Percentiles rank a stretch among this genome's conserved stretches.
Evolutionary conservation across 2,888 invertebrate genomes (phyloP).

Genomic region (Galeopsomyia nigrocyanea): DNA sequence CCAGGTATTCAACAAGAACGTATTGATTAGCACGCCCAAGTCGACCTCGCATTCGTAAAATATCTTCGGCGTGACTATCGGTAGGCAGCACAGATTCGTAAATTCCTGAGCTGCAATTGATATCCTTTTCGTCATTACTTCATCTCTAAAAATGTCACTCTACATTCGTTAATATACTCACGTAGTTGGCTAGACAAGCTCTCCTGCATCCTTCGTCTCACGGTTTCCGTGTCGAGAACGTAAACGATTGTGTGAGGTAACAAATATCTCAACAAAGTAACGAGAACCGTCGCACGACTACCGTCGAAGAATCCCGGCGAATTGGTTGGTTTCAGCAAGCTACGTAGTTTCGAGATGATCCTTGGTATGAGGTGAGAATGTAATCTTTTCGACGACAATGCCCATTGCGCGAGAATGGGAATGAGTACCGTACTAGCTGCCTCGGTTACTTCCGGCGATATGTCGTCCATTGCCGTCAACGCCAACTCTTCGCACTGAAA

Average conservation of each 20-base stretch:
- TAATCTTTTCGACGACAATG: constrained; percentile 71
- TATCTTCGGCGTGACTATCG: constrained; percentile 74
- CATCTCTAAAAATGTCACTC: too few relatives aligned
- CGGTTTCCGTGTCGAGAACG: constrained; percentile 57
- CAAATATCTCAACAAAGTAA: constrained; percentile 59
- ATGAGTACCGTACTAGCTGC: constrained; percentile 72
- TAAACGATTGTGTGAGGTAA: constrained; percentile 62
- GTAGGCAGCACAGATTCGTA: constrained; percentile 66
- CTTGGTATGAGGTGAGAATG: constrained; percentile 71
- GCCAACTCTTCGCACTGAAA: constrained; percentile 73
- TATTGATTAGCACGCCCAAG: constrained; percentile 73
- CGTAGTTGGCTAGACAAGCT: constrained; percentile 57
- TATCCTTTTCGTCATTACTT: too few relatives aligned
- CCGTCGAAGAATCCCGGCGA: constrained; percentile 58
- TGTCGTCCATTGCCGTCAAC: constrained; percentile 73
- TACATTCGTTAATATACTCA: constrained; percentile 40
- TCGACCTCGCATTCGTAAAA: constrained; percentile 75
- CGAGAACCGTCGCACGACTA: constrained; percentile 57
- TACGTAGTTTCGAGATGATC: constrained; percentile 60
- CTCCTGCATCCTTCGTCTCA: constrained; percentile 54
- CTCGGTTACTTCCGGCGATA: constrained; percentile 71
- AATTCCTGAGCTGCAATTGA: constrained; percentile 68
- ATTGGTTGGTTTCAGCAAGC: constrained; percentile 57
- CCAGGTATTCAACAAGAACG: constrained; percentile 69
- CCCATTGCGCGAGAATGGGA: constrained; percentile 77